A percentile compares a stretch with the other conserved stretches of the same genome.
Evolutionary conservation across 1,140 invertebrate genomes (phyloP).

Genomic region (Ericerus pela): DNA sequence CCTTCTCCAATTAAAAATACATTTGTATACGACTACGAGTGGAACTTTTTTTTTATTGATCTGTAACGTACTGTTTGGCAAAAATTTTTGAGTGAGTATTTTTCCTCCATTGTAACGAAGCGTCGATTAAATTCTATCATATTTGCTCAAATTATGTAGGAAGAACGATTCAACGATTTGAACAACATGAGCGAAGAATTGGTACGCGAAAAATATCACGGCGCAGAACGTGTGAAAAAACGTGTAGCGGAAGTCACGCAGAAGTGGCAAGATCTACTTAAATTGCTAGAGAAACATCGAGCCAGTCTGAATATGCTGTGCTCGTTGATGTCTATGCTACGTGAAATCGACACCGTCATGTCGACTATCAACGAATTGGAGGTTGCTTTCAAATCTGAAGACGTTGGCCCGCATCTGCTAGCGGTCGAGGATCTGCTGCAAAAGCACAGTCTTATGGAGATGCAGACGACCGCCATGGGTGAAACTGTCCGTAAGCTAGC

Average conservation of each 20-base stretch:
- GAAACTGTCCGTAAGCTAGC: constrained; percentile 64
- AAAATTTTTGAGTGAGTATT: not conserved
- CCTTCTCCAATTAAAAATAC: too few relatives aligned
- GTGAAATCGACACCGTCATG: constrained; percentile 82
- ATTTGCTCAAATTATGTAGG: constrained; percentile 39
- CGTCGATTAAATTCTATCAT: not conserved
- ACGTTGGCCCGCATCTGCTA: constrained; percentile 78
- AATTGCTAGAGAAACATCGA: constrained; percentile 72
- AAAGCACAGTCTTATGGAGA: constrained; percentile 78
- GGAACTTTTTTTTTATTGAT: too few relatives aligned
- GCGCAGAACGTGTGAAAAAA: constrained; percentile 61
- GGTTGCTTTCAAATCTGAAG: constrained; percentile 44
- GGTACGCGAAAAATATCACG: constrained; percentile 81
- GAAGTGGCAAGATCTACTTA: constrained; percentile 74
- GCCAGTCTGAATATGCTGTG: constrained; percentile 58
- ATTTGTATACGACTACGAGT: too few relatives aligned
- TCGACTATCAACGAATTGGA: constrained; percentile 45
- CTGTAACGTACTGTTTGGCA: not conserved
- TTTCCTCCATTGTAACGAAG: not conserved
- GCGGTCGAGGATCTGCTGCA: constrained; percentile 87
- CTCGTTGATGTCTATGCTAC: constrained; percentile 64
- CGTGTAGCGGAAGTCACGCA: constrained; percentile 74
- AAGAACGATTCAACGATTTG: constrained; percentile 86
- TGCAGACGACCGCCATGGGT: constrained; percentile 73
- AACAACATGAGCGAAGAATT: constrained; percentile 82